Base-by-base conservation (phyloP, 2,797 vertebrate genomes). In the Gallinago nigripennis region DNA sequence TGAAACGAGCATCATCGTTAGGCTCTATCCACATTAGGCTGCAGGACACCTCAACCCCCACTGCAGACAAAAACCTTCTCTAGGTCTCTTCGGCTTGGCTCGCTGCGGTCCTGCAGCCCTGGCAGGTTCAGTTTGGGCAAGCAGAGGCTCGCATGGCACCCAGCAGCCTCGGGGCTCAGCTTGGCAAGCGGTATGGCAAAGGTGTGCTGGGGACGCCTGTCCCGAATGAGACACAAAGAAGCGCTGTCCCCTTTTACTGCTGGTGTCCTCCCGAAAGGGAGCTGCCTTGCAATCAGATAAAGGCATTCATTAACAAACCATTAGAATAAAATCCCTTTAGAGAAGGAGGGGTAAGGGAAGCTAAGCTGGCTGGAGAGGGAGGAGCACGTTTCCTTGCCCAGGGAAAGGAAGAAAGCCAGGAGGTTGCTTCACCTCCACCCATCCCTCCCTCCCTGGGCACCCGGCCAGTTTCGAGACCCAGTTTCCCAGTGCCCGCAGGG, bases 91-190 rank as follows among this genome's bases (percentile, higher is more conserved):
- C 12, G n/a, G 53, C 65, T 43, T 1, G 0, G 9, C 63, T 33
- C 2, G 0, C 7, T 0, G 0, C 1, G 10, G 13, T 27, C 41
- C 30, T 8, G 1, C 50, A 20, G 63, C 21, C n/a, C 0, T 0
- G 73, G 54, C 24, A 30, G 56, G 86, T 46, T 15, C 66, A 2
- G 2, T 56, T 8, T 3, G 65, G 51, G 39, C 70, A 46, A 25
- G 82, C 45, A 31, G 77, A 27, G 50, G 11, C 18, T 39, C 0
- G 2, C 18, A 2, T 1, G 0, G 66, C 66, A 28, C 35, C 30
- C 64, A 24, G 37, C 46, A 81, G 41, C 76, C 6, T 33, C 0
- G 0, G 23, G 56, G 37, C 45, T 76, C 1, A 0, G 50, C 85
- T 56, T 28, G 4, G 8, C 15, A 19, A 39, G 35, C 1, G 4